These are phyloP conservation scores for Macrophya annulata DNA, from an alignment of 2,888 invertebrate genomes.

Conservation along the genomic window DNA sequence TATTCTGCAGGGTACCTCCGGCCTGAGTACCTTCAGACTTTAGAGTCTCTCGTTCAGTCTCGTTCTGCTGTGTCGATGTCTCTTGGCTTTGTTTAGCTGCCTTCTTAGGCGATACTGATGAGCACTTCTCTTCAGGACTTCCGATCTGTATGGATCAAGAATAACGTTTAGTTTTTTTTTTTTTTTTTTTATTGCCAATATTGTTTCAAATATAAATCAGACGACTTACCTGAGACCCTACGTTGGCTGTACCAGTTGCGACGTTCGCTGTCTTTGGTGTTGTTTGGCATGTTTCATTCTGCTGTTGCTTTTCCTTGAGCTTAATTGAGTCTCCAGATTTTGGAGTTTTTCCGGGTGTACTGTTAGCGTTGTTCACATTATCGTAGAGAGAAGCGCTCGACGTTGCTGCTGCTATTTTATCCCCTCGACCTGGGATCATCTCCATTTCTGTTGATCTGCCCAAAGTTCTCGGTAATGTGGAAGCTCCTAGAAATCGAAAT, in stretches of 20 bases:
- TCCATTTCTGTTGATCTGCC: conserved; percentile 88
- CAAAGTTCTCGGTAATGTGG: conserved; percentile 90
- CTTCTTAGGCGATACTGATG: conserved; percentile 79
- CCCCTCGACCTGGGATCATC: conserved; percentile 79
- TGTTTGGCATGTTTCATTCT: conserved; percentile 79
- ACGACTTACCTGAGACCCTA: conserved; percentile 82
- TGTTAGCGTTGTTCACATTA: conserved; percentile 83
- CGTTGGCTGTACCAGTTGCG: conserved; percentile 74
- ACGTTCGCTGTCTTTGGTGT: conserved; percentile 76
- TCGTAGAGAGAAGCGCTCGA: conserved; percentile 94
- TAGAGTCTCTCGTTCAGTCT: conserved; percentile 80
- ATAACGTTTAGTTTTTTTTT: not conserved
- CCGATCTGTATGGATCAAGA: conserved; percentile 70
- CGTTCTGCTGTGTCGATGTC: conserved; percentile 74
- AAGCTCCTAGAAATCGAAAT: conserved; percentile 84
- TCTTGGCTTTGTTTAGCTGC: conserved; percentile 81
- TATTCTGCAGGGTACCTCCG: conserved; percentile 85
- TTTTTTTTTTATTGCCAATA: not conserved
- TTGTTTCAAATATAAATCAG: not conserved
- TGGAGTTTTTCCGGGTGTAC: conserved; percentile 69
- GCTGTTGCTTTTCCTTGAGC: conserved; percentile 80
- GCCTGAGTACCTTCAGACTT: conserved; percentile 93
- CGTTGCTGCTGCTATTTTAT: conserved; percentile 92
- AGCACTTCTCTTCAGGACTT: conserved; percentile 79
- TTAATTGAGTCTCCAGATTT: conserved; percentile 73